phyloP scores from a whole-genome alignment of 2,797 vertebrate species.

The Lepus townsendii region DNA sequence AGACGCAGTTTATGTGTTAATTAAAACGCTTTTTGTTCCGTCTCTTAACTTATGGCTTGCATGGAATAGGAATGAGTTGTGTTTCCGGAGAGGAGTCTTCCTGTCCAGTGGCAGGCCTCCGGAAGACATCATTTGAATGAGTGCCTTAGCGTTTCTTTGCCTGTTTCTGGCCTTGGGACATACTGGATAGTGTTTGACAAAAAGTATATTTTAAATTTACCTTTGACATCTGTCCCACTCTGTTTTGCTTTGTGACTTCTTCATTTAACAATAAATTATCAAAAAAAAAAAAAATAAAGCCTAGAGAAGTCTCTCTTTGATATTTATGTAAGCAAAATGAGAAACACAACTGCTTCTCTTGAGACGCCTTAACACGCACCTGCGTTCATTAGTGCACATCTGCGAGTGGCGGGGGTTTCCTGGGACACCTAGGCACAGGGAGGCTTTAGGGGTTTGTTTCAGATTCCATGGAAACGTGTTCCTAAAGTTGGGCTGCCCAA shows the following conservation, averaged over 20 bases:
- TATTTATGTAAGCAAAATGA: constrained; percentile 33
- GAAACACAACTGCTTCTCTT: neutral
- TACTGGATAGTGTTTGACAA: constrained; percentile 75
- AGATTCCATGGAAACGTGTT: neutral
- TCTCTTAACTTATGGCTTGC: constrained; percentile 68
- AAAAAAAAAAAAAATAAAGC: constrained; percentile 76
- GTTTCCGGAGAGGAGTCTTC: constrained; percentile 51
- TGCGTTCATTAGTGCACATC: neutral
- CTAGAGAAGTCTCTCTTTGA: constrained; percentile 58
- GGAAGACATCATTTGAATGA: constrained; percentile 69
- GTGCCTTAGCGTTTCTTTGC: constrained; percentile 77
- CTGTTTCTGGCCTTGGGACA: constrained; percentile 82
- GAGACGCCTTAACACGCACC: neutral
- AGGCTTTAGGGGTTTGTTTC: neutral
- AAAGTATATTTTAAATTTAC: constrained; percentile 72
- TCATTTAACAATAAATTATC: constrained; percentile 89
- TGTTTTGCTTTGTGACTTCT: constrained; percentile 83
- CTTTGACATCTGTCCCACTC: constrained; percentile 72
- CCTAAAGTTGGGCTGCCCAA: neutral
- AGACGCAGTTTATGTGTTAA: neutral
- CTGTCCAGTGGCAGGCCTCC: constrained; percentile 68
- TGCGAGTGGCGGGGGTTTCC: neutral
- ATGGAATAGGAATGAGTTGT: constrained; percentile 41
- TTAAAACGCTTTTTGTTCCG: constrained; percentile 1
- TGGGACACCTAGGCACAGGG: neutral